Base-by-base conservation (phyloP, 2,113 vertebrate genomes). In the Herpetotheres cachinnans region DNA sequence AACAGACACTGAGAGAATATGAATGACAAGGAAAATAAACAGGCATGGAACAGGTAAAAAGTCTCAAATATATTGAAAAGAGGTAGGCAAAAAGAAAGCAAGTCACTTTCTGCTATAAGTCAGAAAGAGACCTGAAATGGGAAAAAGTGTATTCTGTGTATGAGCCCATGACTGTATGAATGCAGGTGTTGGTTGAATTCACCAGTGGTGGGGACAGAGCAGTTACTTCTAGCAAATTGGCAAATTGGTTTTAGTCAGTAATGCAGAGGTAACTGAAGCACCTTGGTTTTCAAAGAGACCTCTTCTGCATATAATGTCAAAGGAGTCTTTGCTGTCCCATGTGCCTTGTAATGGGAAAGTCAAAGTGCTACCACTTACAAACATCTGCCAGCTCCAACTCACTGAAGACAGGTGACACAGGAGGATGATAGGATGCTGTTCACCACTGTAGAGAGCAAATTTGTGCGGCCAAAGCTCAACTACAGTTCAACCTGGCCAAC, bases 341-440 rank as follows among this genome's bases (percentile, higher is more conserved):
- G 9, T 70, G 16, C 4, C 18, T 7, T 76, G 8, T 0, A 1
- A 15, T 29, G 22, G 15, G 3, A 70, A 3, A 27, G 6, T 54
- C n/a, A 56, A 29, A 0, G 2, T 76, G 16, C 32, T 10, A 16
- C 19, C 14, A 44, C 6, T 49, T 49, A 24, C 1, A 8, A 76
- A 36, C 26, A 81, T 27, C 54, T 81, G 13, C 7, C 27, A 69
- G 21, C 40, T 69, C 26, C 47, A 74, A 24, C 21, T 47, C 15
- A 20, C 40, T 19, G n/a, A 44, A 24, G 29, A 56, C 25, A n/a
- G 24, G 24, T 1, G 4, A n/a, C 22, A 47, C 1, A 0, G 14
- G n/a, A 49, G 26, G 26, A 42, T 11, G 21, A 4, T 2, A 55
- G n/a, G 13, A 46, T 34, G 27, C 3, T 52, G 32, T 61, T 70